Conservation (phyloP, 2,113 vertebrate genomes). For the Epinephelus cyanopodus region DNA sequence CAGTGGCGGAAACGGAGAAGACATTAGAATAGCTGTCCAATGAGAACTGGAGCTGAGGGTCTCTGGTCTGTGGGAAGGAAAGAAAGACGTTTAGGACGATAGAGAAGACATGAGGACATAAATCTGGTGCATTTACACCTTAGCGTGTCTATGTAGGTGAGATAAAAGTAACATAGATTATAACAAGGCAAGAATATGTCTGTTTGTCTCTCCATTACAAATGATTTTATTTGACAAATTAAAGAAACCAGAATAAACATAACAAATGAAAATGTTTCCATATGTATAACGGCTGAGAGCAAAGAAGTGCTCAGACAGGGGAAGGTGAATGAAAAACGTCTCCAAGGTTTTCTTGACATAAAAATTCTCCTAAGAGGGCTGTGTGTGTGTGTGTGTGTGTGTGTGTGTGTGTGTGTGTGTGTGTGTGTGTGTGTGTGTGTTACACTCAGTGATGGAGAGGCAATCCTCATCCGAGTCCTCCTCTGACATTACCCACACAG, state of each 20-base stretch:
- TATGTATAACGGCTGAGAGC: constrained; percentile 20
- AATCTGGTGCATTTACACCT: not conserved
- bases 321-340: constrained; percentile 43
- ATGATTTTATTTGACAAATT: constrained; percentile 6
- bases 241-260: not conserved
- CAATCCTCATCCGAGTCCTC: constrained; percentile 66
- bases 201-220: not conserved
- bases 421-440: not conserved
- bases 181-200: too few species aligned
- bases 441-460: constrained; percentile 65
- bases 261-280: not conserved
- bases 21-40: constrained; percentile 89
- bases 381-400: constrained; percentile 11
- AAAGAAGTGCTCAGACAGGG: constrained; percentile 1
- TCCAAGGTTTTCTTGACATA: constrained; percentile 35
- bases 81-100: constrained; percentile 17
- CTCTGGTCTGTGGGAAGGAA: constrained; percentile 87
- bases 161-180: not conserved
- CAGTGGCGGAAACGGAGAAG: constrained; percentile 89
- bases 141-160: too few species aligned
- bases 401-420: constrained; percentile 24
- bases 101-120: too few species aligned
- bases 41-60: constrained; percentile 91
- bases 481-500: constrained; percentile 69
- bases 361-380: constrained; percentile 25